Conservation (phyloP, 1,140 invertebrate species). For the Drosophila funebris region DNA sequence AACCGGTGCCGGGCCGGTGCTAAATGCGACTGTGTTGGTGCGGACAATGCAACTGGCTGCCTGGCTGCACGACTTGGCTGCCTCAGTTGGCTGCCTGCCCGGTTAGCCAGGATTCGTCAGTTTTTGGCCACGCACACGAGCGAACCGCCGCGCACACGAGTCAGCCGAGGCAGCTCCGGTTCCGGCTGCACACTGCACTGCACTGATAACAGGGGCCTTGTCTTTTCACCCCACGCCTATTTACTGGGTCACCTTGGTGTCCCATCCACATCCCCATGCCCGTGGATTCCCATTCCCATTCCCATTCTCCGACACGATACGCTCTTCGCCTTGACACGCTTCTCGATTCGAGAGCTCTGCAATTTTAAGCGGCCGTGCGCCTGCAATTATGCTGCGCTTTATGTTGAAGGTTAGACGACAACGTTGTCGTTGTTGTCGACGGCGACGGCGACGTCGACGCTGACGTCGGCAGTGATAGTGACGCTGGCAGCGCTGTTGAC, state of each 20-base stretch:
- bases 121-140: constrained; percentile 36
- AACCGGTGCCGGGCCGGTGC: constrained; percentile 81
- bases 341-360: constrained; percentile 34
- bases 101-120: constrained; percentile 16
- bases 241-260: constrained; percentile 74
- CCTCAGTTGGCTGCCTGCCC: constrained; percentile 21
- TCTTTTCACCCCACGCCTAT: constrained; percentile 56
- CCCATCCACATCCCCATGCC: constrained; percentile 3
- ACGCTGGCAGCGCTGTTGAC: constrained; percentile 53
- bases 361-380: constrained; percentile 52
- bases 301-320: constrained; percentile 8
- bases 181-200: constrained; percentile 47
- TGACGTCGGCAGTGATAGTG: background rate
- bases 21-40: constrained; percentile 81
- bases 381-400: constrained; percentile 74
- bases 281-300: background rate
- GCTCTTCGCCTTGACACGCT: constrained; percentile 70
- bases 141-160: constrained; percentile 56
- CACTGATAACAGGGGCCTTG: constrained; percentile 63
- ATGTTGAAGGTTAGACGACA: constrained; percentile 73
- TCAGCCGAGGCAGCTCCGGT: constrained; percentile 39
- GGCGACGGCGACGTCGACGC: constrained; percentile 7
- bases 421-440: constrained; percentile 7
- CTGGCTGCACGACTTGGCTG: constrained; percentile 62
- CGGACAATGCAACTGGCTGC: constrained; percentile 77